phyloP scores from a whole-genome alignment of 1,140 invertebrate genomes.

The Pogonomyrmex californicus region DNA sequence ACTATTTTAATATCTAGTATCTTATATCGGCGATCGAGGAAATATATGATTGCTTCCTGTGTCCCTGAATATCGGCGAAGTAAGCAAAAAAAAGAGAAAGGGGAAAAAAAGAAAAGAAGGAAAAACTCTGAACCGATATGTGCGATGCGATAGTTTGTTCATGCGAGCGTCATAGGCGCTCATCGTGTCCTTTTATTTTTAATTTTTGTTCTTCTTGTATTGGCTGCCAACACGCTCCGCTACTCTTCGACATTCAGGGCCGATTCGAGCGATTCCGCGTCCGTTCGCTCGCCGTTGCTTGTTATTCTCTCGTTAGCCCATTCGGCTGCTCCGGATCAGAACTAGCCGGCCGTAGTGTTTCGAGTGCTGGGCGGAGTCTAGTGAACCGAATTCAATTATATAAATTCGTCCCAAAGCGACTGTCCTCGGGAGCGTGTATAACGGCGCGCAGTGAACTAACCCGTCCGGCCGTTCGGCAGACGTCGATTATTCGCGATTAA shows the following conservation, averaged over 20 bases:
- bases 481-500: slow-evolving; percentile 77
- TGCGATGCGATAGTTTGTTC: slow-evolving; percentile 26
- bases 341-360: slow-evolving; percentile 76
- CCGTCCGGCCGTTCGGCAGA: slow-evolving; percentile 40
- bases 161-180: slow-evolving; percentile 22
- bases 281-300: slow-evolving; percentile 68
- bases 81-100: neutral
- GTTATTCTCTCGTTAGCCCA: slow-evolving; percentile 76
- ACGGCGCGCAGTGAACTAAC: slow-evolving; percentile 33
- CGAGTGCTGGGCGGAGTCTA: slow-evolving; percentile 76
- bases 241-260: slow-evolving; percentile 41
- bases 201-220: slow-evolving; percentile 61
- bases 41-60: slow-evolving; percentile 4
- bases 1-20: neutral
- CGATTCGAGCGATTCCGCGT: slow-evolving; percentile 53
- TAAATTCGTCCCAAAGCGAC: slow-evolving; percentile 75
- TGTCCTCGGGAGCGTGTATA: slow-evolving; percentile 76
- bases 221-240: slow-evolving; percentile 60
- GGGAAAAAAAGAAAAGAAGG: neutral
- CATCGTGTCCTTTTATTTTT: slow-evolving; percentile 56
- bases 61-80: neutral
- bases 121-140: slow-evolving; percentile 13
- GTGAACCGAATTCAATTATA: slow-evolving; percentile 83
- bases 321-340: slow-evolving; percentile 63
- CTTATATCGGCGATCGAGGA: neutral